These are phyloP conservation scores for Sceliomorpha sp. DNA, from an alignment of 2,888 invertebrate species.

Conservation along the genomic window DNA sequence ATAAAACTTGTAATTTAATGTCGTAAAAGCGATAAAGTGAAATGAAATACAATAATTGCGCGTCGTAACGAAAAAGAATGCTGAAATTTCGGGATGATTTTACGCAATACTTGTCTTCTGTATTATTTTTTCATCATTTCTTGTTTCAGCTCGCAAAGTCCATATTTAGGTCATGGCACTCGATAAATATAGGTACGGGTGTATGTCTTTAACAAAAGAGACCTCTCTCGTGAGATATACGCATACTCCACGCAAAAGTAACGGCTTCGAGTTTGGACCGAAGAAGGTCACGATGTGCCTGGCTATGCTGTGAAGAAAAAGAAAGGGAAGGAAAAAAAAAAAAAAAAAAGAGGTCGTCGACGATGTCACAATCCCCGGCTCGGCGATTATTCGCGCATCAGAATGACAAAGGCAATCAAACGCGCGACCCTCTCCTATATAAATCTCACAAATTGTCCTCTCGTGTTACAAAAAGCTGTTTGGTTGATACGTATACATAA, in stretches of 20 bases:
- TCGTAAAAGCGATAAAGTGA: too few species aligned
- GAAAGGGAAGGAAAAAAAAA: conserved; percentile 2
- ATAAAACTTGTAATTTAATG: too few species aligned
- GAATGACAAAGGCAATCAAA: conserved; percentile 1
- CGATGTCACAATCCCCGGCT: conserved; percentile 21
- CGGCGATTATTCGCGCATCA: conserved; percentile 11
- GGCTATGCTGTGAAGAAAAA: conserved; percentile 8
- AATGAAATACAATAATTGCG: too few species aligned
- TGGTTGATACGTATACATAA: conserved; percentile 11
- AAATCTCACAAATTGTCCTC: background rate
- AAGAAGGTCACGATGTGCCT: conserved; percentile 12
- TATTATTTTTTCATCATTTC: background rate
- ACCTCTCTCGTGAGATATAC: conserved; percentile 12
- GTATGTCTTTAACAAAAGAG: conserved; percentile 12
- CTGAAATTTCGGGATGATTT: conserved; percentile 2
- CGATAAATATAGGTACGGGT: conserved; percentile 13
- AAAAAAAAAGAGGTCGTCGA: conserved; percentile 25
- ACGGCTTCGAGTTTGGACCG: conserved; percentile 5
- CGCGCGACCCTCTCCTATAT: background rate
- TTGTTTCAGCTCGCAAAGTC: conserved; percentile 5
- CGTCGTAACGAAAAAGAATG: too few species aligned
- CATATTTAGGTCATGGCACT: conserved; percentile 16
- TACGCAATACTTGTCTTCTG: conserved; percentile 4
- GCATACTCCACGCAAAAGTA: conserved; percentile 4
- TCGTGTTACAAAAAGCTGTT: conserved; percentile 12